Conservation (phyloP, 1,140 invertebrate genomes). For the Drosophila eugracilis region DNA sequence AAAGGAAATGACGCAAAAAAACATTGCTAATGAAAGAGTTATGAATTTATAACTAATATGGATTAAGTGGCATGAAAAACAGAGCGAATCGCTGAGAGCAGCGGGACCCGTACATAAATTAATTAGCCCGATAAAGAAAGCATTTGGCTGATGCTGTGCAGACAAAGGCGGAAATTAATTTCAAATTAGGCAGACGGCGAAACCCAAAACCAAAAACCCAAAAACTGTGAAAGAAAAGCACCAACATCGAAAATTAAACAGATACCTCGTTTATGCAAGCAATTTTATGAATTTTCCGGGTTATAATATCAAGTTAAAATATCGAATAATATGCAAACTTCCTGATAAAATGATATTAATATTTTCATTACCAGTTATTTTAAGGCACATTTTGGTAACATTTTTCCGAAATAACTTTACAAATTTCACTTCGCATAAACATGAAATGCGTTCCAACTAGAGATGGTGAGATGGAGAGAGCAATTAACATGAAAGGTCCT, state of each 20-base stretch:
- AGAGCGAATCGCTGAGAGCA: background rate
- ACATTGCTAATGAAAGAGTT: conserved; percentile 68
- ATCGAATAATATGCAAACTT: no score
- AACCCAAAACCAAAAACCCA: conserved; percentile 47
- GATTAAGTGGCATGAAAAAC: conserved; percentile 37
- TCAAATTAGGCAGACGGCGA: conserved; percentile 65
- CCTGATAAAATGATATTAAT: no score
- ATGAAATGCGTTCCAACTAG: background rate
- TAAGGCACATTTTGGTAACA: background rate
- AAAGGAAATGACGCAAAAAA: conserved; percentile 12
- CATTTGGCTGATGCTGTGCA: conserved; percentile 29
- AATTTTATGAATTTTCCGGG: background rate
- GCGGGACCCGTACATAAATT: conserved; percentile 63
- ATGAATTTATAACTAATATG: conserved; percentile 76
- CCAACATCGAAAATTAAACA: conserved; percentile 7
- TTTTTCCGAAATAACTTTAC: background rate
- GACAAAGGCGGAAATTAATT: conserved; percentile 75
- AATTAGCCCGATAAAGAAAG: conserved; percentile 70
- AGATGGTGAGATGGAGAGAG: conserved; percentile 21
- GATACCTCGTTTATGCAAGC: conserved; percentile 1
- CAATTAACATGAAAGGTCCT: conserved; percentile 77
- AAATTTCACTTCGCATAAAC: conserved; percentile 13
- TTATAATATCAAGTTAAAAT: background rate
- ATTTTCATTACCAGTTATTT: no score
- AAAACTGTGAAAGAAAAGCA: conserved; percentile 14